Evolutionary conservation across 1,140 invertebrate species (phyloP), one percentile per base, ranked within the genome.

Genomic region (Rhopalosiphum maidis): DNA sequence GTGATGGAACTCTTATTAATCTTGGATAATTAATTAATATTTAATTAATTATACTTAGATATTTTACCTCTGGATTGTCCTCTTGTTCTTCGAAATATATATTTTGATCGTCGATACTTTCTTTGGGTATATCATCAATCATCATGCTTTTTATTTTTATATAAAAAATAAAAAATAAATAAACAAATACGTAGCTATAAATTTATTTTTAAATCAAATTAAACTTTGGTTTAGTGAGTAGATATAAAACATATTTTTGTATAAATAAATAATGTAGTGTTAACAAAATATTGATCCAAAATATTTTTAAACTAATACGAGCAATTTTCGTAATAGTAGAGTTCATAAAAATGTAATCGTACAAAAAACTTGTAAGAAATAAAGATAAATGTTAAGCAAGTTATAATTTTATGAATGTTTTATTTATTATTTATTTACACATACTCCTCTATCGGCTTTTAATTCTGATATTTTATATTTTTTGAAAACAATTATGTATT

Each of bases 111-210:
- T 18, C 82, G 48, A 92, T 37, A 83, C 90, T 92, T 35, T 35
- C 22, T 83, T 83, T 92, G 4, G 90, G 90, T n/a, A 92, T 43
- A 92, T 83, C 68, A 92, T 92, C 90, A 92, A 92, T 83, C 90
- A 92, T 82, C 90, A 92, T 35, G 43, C 90, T 92, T 82, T 92
- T 35, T 41, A 41, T 90, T 90, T 68, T 21, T 15, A 30, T 60
- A 51, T n/a, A 82, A 35, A 91, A 82, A 77, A 46, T 55, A 55
- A 60, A 55, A 88, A 88, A 54, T 48, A 88, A 35, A 87, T n/a
- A 87, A 46, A 6, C 43, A 87, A 87, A 46, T 43, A n/a, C 15
- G 23, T 25, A 87, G 22, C 15, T 48, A 87, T 48, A 43, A 43
- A 43, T 43, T 85, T 43, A 87, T 18, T 48, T 87, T 46, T 18